A percentile compares a stretch with the other conserved stretches of the same genome.
phyloP scores from a whole-genome alignment of 30 jellyfish, hydroid and myxozoan species.

The Pelagia noctiluca region DNA sequence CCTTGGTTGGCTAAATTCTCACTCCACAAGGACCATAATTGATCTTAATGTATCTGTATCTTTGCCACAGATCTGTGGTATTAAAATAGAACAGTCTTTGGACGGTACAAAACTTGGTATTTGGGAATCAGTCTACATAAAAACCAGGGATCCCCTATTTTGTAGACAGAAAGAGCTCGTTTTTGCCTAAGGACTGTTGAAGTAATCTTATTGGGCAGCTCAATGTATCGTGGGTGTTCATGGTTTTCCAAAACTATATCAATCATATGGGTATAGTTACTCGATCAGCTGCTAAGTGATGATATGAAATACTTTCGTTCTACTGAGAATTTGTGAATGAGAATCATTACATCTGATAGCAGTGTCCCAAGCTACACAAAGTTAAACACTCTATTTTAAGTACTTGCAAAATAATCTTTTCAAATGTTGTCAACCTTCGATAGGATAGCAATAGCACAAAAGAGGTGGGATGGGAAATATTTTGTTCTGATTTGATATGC shows the following conservation, averaged over 20 bases:
- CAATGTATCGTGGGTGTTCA: too few species aligned
- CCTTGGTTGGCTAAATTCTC: background rate
- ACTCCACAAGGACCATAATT: too few species aligned
- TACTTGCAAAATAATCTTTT: background rate
- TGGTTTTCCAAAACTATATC: background rate
- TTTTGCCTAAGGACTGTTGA: background rate
- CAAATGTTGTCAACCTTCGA: too few species aligned
- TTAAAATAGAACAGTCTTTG: too few species aligned
- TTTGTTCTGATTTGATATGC: too few species aligned
- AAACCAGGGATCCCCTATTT: background rate
- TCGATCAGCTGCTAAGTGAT: conserved; percentile 51
- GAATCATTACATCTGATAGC: conserved; percentile 26
- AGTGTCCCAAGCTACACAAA: background rate
- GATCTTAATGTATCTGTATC: too few species aligned
- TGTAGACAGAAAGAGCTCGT: background rate
- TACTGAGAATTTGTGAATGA: conserved; percentile 50
- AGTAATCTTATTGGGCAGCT: background rate
- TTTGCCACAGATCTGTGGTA: too few species aligned
- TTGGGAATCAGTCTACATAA: background rate
- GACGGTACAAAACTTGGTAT: background rate
- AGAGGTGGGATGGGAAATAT: too few species aligned
- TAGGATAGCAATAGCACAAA: too few species aligned
- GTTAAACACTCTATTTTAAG: background rate
- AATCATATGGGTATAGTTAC: background rate
- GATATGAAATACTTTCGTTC: conserved; percentile 62